Percentiles rank a stretch among this genome's conserved stretches.
Conservation (phyloP, 1,140 invertebrate genomes). For the Rhyacophila brunnea region DNA sequence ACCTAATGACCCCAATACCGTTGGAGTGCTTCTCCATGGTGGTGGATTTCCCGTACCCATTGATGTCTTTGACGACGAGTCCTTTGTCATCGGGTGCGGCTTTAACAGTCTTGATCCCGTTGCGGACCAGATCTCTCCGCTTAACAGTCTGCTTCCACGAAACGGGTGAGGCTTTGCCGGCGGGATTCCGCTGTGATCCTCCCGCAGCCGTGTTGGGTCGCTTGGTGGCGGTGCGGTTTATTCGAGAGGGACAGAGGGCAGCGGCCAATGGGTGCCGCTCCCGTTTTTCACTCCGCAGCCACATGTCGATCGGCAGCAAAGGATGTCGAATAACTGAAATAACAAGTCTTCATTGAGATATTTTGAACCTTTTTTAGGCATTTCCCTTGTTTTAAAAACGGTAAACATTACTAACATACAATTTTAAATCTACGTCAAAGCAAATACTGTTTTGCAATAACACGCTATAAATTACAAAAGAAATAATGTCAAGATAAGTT, state of each 20-base stretch:
- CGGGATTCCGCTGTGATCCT: neutral
- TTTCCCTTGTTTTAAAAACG: no score
- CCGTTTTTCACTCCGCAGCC: conserved; percentile 31
- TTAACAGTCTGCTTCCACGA: conserved; percentile 31
- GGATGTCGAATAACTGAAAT: no score
- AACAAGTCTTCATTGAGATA: no score
- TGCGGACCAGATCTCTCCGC: conserved; percentile 19
- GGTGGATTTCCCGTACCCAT: neutral
- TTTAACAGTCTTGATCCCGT: conserved; percentile 22
- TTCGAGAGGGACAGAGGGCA: conserved; percentile 5
- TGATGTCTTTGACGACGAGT: neutral
- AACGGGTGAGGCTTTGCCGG: neutral
- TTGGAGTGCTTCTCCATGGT: conserved; percentile 20
- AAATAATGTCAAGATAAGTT: no score
- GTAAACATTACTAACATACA: no score
- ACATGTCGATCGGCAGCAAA: conserved; percentile 17
- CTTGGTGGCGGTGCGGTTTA: conserved; percentile 16
- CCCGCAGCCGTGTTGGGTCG: neutral
- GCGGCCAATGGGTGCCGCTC: conserved; percentile 27
- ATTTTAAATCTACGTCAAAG: no score
- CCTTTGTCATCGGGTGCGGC: conserved; percentile 1
- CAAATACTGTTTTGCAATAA: no score
- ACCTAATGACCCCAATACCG: neutral
- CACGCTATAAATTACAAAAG: no score
- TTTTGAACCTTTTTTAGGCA: no score